Evolutionary conservation across 1,140 invertebrate genomes (phyloP).

Genomic region (Orchesella cincta): DNA sequence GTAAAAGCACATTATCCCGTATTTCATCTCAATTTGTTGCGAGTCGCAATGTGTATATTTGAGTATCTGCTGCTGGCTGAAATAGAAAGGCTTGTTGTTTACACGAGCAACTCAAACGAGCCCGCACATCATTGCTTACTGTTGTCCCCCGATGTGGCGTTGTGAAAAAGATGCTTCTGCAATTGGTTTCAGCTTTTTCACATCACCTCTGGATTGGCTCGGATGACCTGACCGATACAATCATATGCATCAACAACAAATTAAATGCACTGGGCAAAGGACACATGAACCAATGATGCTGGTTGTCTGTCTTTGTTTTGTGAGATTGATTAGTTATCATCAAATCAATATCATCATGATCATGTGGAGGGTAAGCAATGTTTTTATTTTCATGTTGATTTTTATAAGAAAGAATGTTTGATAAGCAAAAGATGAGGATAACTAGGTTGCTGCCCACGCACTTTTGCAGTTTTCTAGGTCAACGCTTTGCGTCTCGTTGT

Average conservation of each 20-base stretch:
- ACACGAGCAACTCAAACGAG: neutral
- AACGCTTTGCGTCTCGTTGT: too few species aligned
- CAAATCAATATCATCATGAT: neutral
- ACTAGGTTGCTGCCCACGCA: too few species aligned
- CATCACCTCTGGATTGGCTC: neutral
- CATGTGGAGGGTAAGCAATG: too few species aligned
- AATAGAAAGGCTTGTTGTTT: neutral
- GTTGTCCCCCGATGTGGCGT: neutral
- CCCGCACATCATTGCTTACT: constrained; percentile 14
- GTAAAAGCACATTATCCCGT: too few species aligned
- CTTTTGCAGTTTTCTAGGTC: neutral
- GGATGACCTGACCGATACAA: neutral
- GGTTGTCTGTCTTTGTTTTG: neutral
- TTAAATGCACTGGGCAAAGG: neutral
- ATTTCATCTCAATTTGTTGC: too few species aligned
- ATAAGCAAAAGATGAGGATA: too few species aligned
- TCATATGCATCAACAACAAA: neutral
- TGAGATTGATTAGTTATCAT: neutral
- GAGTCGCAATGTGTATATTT: neutral
- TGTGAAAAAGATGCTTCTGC: neutral
- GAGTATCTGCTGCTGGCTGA: neutral
- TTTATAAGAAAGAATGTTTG: too few species aligned
- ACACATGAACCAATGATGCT: constrained; percentile 16
- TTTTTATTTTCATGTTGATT: too few species aligned
- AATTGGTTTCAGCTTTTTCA: constrained; percentile 19